A percentile compares a stretch with the other conserved stretches of the same genome.
Conservation (phyloP, 1,140 invertebrate species). For the Tetragnatha versicolor region DNA sequence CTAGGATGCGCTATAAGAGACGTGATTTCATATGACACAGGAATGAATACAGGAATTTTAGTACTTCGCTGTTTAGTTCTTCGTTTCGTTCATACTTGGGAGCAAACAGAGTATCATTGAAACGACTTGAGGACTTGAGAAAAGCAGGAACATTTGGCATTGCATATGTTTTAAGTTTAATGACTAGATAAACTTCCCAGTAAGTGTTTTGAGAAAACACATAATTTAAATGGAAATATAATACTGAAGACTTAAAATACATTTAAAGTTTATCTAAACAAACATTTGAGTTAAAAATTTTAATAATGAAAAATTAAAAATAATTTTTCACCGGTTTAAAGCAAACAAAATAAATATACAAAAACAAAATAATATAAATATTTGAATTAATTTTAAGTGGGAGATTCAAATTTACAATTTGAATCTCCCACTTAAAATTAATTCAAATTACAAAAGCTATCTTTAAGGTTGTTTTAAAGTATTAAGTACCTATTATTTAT, state of each 20-base stretch:
- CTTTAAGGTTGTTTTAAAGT: no score
- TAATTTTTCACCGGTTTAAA: neutral
- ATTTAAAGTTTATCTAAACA: no score
- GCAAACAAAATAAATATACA: neutral
- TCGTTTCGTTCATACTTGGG: neutral
- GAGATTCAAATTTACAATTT: no score
- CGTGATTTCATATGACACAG: constrained; percentile 22
- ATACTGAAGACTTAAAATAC: no score
- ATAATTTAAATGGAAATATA: neutral
- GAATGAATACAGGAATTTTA: constrained; percentile 49
- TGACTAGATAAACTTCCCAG: neutral
- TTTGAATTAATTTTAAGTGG: neutral
- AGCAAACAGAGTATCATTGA: constrained; percentile 22
- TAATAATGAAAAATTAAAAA: neutral
- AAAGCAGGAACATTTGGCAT: neutral
- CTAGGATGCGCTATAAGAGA: constrained; percentile 40
- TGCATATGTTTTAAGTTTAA: neutral
- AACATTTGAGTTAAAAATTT: no score
- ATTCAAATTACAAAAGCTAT: no score
- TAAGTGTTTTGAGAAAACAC: neutral
- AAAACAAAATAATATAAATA: neutral
- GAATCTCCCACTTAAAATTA: no score
- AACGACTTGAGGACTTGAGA: neutral
- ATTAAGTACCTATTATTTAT: no score
- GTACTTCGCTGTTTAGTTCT: constrained; percentile 2